phyloP scores from a whole-genome alignment of 2,113 vertebrate species.

The Lepus europaeus region DNA sequence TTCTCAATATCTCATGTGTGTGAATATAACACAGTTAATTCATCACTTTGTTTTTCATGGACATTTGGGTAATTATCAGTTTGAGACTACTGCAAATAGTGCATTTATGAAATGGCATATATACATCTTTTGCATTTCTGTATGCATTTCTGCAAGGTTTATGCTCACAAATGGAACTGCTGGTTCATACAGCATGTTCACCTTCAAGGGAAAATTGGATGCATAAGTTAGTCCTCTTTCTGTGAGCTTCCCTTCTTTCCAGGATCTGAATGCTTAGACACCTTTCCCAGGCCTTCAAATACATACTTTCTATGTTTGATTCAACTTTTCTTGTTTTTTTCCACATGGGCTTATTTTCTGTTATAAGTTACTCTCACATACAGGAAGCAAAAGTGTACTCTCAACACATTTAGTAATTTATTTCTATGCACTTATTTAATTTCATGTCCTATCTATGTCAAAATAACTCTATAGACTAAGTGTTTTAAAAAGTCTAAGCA shows the following conservation, averaged over 20 bases:
- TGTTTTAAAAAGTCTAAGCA: not conserved
- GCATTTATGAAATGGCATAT: not conserved
- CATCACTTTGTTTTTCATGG: not conserved
- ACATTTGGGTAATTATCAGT: not conserved
- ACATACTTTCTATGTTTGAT: not conserved
- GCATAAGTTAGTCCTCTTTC: not conserved
- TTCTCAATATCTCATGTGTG: not conserved
- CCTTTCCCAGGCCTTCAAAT: not conserved
- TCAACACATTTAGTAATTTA: constrained; percentile 13
- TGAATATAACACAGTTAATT: not conserved
- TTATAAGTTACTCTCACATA: not conserved
- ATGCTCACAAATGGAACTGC: not conserved
- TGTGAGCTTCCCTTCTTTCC: not conserved
- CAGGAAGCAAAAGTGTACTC: not conserved
- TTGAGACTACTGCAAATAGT: not conserved
- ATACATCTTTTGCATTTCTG: not conserved
- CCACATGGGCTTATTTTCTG: not conserved
- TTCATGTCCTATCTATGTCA: not conserved
- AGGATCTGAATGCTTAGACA: not conserved
- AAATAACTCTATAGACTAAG: not conserved
- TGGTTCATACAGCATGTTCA: not conserved
- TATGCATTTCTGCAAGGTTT: not conserved
- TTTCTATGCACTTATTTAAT: not conserved
- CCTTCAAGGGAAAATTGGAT: not conserved
- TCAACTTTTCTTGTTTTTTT: not conserved